Evolutionary conservation across 2,888 invertebrate species (phyloP).

Genomic region (Metallyticus violacea): DNA sequence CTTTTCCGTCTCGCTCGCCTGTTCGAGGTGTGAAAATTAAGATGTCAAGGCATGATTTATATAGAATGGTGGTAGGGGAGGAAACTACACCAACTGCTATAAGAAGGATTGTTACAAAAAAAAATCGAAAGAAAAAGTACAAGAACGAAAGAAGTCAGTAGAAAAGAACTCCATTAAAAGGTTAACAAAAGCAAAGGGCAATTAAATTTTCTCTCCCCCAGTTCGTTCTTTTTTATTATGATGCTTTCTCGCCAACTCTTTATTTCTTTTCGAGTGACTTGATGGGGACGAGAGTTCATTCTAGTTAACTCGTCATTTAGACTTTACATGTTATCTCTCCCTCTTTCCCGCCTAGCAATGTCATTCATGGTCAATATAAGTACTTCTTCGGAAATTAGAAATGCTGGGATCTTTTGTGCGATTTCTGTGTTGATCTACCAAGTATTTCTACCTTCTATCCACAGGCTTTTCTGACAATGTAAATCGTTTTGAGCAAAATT

Average conservation of each 20-base stretch:
- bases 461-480: no score
- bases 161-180: conserved; percentile 17
- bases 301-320: neutral
- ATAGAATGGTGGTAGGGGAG: neutral
- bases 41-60: conserved; percentile 21
- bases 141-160: neutral
- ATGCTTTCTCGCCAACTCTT: neutral
- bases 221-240: neutral
- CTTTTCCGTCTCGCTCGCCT: neutral
- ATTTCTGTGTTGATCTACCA: neutral
- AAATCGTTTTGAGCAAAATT: no score
- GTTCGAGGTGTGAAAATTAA: conserved; percentile 22
- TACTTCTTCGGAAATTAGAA: neutral
- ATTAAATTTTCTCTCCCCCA: conserved; percentile 10
- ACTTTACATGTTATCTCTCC: neutral
- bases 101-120: neutral
- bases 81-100: neutral
- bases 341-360: neutral
- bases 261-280: neutral
- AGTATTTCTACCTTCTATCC: no score
- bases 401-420: neutral
- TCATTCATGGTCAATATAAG: neutral
- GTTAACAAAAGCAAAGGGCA: conserved; percentile 19
- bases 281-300: neutral
- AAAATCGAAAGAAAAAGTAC: neutral